These are phyloP conservation scores for Reticulitermes lucifugus DNA, from an alignment of 2,888 invertebrate genomes.

Conservation along the genomic window DNA sequence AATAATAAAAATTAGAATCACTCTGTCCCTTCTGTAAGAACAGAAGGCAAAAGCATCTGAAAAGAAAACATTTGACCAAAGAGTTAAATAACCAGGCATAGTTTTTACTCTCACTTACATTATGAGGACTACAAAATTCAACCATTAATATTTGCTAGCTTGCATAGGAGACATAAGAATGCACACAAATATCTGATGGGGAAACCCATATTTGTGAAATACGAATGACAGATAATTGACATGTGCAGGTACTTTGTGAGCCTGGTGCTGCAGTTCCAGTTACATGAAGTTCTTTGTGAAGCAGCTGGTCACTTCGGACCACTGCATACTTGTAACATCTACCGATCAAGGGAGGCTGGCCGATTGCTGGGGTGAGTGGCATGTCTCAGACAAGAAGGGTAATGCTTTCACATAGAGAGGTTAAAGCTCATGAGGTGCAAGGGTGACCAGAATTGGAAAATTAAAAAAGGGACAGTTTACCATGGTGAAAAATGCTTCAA, in stretches of 20 bases:
- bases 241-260: constrained; percentile 82
- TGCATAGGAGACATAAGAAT: background rate
- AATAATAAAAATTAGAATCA: no score
- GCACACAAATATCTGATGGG: background rate
- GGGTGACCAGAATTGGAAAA: no score
- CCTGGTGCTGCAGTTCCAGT: constrained; percentile 85
- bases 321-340: constrained; percentile 84
- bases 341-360: constrained; percentile 84
- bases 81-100: no score
- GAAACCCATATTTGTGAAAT: background rate
- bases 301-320: constrained; percentile 79
- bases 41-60: no score
- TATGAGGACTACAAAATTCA: no score
- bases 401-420: no score
- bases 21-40: no score
- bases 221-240: background rate
- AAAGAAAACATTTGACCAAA: no score
- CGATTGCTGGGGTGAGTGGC: constrained; percentile 74
- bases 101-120: no score
- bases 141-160: background rate
- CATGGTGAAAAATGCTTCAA: no score
- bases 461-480: no score
- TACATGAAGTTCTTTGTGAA: constrained; percentile 81
- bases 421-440: no score
- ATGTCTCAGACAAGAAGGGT: background rate